Conservation (phyloP, 1,140 invertebrate species). For the Aleiodes sp. region DNA sequence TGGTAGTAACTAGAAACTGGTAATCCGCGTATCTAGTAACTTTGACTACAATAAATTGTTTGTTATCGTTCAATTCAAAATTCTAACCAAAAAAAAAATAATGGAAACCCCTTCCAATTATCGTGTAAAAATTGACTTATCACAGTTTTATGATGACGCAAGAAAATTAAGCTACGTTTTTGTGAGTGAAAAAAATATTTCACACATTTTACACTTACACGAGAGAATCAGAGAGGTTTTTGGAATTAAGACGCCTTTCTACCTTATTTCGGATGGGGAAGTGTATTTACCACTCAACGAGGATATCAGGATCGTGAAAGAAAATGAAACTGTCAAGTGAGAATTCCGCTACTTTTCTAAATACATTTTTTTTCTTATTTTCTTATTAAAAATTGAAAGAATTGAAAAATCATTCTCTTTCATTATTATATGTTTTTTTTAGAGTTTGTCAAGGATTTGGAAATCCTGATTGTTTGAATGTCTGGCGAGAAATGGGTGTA, state of each 20-base stretch:
- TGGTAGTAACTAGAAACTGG: too few relatives aligned
- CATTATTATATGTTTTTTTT: background rate
- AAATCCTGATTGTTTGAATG: background rate
- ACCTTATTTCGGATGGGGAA: slow-evolving; percentile 43
- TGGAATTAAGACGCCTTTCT: slow-evolving; percentile 45
- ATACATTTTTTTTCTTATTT: background rate
- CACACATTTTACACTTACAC: slow-evolving; percentile 40
- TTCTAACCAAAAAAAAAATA: background rate
- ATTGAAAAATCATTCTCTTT: background rate
- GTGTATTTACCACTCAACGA: slow-evolving; percentile 52
- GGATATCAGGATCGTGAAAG: slow-evolving; percentile 47
- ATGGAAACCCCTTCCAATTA: slow-evolving; percentile 40
- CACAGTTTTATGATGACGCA: slow-evolving; percentile 45
- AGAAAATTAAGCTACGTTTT: slow-evolving; percentile 48
- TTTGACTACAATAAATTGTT: slow-evolving; percentile 20
- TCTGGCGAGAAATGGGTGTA: background rate
- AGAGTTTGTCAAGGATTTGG: slow-evolving; percentile 12
- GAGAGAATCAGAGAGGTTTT: slow-evolving; percentile 47
- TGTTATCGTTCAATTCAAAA: background rate
- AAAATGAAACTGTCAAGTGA: slow-evolving; percentile 46
- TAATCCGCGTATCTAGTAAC: too few relatives aligned
- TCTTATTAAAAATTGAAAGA: background rate
- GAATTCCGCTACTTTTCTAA: background rate
- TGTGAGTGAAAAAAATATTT: slow-evolving; percentile 43
- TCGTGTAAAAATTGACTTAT: slow-evolving; percentile 49